Conservation (phyloP, 2,113 vertebrate species). For the Anarrhichthys ocellatus region DNA sequence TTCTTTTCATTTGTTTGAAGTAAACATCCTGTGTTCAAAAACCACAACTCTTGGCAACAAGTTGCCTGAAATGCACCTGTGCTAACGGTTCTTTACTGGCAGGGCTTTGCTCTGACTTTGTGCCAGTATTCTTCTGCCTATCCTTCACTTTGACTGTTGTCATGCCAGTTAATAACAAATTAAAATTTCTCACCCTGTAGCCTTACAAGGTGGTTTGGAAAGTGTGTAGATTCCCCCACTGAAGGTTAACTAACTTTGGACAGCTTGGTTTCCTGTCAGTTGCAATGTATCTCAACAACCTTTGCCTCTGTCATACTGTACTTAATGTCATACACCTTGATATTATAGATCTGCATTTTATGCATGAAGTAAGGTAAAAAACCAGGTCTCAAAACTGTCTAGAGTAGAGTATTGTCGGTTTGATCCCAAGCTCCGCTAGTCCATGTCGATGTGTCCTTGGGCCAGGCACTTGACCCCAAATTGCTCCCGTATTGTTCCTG, state of each 20-base stretch:
- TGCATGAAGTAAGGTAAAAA: too few species aligned
- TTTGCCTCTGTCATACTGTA: too few species aligned
- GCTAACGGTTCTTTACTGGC: slow-evolving; percentile 32
- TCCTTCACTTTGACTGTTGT: background rate
- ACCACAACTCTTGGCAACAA: slow-evolving; percentile 41
- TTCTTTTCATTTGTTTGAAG: slow-evolving; percentile 47
- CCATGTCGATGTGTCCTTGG: too few species aligned
- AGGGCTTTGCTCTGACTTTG: background rate
- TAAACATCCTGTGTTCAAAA: slow-evolving; percentile 61
- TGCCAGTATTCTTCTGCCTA: background rate
- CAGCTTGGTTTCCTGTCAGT: background rate
- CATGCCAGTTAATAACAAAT: background rate
- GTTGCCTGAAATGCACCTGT: slow-evolving; percentile 51
- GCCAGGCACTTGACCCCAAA: too few species aligned
- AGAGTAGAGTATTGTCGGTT: too few species aligned
- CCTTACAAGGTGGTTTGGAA: background rate
- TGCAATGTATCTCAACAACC: background rate
- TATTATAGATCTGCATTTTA: too few species aligned
- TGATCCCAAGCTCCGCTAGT: too few species aligned
- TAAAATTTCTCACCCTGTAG: background rate
- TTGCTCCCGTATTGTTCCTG: too few species aligned
- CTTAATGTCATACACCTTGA: too few species aligned
- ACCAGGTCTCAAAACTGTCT: too few species aligned
- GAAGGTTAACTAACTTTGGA: background rate
- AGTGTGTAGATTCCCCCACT: too few species aligned